A percentile compares a stretch with the other conserved stretches of the same genome.
phyloP scores from a whole-genome alignment of 2,113 vertebrate species.

The Gorsachius goisagi region DNA sequence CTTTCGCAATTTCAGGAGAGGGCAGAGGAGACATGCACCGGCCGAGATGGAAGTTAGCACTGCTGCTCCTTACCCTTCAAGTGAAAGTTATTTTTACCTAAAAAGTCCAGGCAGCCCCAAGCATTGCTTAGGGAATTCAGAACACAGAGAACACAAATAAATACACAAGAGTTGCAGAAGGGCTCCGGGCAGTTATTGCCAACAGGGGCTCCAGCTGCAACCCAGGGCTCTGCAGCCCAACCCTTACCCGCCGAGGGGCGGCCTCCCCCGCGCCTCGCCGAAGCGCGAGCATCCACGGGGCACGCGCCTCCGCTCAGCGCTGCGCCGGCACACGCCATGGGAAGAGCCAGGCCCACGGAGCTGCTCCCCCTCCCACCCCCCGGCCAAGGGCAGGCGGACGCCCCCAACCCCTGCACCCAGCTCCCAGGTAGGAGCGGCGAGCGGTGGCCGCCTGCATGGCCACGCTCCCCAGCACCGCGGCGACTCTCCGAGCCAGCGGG shows the following conservation, averaged over 20 bases:
- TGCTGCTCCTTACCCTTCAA: not conserved
- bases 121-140: not conserved
- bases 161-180: not conserved
- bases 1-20: not conserved
- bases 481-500: accelerated
- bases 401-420: not conserved
- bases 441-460: not conserved
- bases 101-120: not conserved
- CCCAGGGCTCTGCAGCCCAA: not conserved
- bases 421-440: accelerated
- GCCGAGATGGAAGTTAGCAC: not conserved
- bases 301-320: not conserved
- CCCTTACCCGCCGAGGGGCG: not conserved
- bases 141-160: not conserved
- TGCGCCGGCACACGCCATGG: not conserved
- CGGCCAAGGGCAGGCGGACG: not conserved
- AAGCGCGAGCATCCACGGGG: not conserved
- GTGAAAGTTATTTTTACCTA: not conserved
- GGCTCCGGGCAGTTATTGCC: not conserved
- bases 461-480: not conserved
- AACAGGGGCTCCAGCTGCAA: not conserved
- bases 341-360: not conserved
- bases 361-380: not conserved
- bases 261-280: not conserved
- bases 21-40: not conserved